Evolutionary conservation across 2,113 vertebrate genomes (phyloP), one percentile per base, ranked within the genome.

Genomic region (Ailurus styani): DNA sequence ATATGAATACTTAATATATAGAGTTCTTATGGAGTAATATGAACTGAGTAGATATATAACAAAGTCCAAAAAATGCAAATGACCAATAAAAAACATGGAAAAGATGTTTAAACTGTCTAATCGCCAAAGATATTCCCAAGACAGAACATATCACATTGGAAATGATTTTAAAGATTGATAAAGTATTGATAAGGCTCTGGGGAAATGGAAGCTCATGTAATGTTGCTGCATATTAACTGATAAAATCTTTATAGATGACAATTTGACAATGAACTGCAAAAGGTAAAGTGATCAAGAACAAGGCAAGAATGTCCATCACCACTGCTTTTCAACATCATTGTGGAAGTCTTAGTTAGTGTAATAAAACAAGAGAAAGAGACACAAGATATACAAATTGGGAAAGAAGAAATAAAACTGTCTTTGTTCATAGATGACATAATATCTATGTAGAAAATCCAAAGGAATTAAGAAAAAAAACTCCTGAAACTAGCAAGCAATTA

Each of bases 231-330:
- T 45, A 92, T 34, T 94, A 34, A 27, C n/a, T 85, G 47, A 37
- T 31, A 95, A 95, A 82, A 68, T 90, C n/a, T 84, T 78, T 72
- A 73, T 54, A 82, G 40, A 92, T 89, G 47, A 45, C 60, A 95
- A 90, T 60, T 62, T 87, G 54, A 54, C 34, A 90, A 37, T 97
- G 37, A 91, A 78, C 87, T 97, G 96, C 73, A 75, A 86, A 94
- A 92, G 50, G 62, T 93, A 62, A 75, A 90, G n/a, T 60, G 42
- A 91, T 72, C 52, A 79, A 42, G 40, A 91, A 91, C 27, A 91
- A 87, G n/a, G 50, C 29, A 60, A 91, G 27, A 17, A 79, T 90
- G 31, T 89, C 14, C 40, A 79, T 95, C 25, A 79, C 62, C 37
- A 62, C 25, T 72, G 40, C 34, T 60, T 87, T 81, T 95, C 42